These are phyloP conservation scores for Brachyrhaphis roseni DNA, from an alignment of 2,797 vertebrate genomes.

Conservation along the genomic window DNA sequence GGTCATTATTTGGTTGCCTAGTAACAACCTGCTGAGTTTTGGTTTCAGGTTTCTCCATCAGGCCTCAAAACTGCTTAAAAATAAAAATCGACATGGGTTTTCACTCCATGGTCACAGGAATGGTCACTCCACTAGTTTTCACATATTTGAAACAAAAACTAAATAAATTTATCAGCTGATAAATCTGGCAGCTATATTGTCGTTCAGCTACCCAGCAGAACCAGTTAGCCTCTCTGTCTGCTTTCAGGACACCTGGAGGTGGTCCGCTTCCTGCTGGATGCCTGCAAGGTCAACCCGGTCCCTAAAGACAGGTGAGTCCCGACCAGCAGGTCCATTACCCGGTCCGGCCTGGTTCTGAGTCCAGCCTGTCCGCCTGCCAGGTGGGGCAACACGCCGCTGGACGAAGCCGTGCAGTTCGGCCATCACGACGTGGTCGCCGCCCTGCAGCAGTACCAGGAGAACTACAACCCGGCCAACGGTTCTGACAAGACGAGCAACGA, in stretches of 20 bases:
- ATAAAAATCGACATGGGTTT: no score
- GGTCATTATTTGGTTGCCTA: no score
- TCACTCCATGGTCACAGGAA: no score
- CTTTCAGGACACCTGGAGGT: constrained; percentile 91
- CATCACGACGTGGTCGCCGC: constrained; percentile 94
- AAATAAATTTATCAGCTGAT: no score
- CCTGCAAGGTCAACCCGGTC: constrained; percentile 94
- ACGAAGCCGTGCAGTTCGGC: constrained; percentile 95
- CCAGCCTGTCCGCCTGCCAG: constrained; percentile 64
- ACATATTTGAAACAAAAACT: no score
- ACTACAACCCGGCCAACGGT: constrained; percentile 84
- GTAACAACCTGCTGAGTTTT: no score
- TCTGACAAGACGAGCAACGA: constrained; percentile 85
- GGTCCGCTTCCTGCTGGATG: constrained; percentile 94
- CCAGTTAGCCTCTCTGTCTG: background rate
- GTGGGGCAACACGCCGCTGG: constrained; percentile 97
- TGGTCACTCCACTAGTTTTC: no score
- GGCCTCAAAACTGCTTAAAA: no score
- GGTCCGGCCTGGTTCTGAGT: background rate
- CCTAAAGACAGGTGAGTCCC: constrained; percentile 90
- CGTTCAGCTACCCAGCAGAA: background rate
- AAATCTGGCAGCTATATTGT: background rate
- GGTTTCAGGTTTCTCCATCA: no score
- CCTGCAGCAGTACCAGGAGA: constrained; percentile 88
- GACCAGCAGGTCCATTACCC: background rate